Conservation (phyloP, 2,113 vertebrate species). For the Colistium nudipinnis region DNA sequence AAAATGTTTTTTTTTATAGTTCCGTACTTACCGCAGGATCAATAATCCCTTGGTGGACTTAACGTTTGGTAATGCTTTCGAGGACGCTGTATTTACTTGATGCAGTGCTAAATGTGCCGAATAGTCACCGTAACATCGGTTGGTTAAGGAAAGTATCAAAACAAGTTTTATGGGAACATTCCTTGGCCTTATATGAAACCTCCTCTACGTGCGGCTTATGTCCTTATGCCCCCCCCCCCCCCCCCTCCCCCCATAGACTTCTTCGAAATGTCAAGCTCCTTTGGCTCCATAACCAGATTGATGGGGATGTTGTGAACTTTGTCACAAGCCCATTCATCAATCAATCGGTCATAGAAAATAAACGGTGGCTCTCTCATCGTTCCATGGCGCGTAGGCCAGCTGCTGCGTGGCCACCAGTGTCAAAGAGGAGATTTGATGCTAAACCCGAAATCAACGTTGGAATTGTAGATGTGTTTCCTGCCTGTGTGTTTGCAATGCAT, state of each 20-base stretch:
- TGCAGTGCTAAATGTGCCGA: too few species aligned
- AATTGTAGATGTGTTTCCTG: too few species aligned
- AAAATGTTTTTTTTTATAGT: too few species aligned
- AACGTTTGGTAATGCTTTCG: too few species aligned
- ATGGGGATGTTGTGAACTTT: conserved; percentile 54
- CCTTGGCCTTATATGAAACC: conserved; percentile 8
- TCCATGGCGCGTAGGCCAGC: conserved; percentile 40
- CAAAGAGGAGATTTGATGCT: conserved; percentile 40
- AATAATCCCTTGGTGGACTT: too few species aligned
- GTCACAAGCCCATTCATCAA: conserved; percentile 59
- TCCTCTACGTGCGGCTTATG: not conserved
- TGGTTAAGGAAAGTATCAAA: not conserved
- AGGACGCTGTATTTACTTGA: too few species aligned
- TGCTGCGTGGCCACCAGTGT: conserved; percentile 46
- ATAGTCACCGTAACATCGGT: too few species aligned
- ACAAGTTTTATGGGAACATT: not conserved
- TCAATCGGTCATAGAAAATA: conserved; percentile 41
- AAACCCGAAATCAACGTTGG: conserved; percentile 27
- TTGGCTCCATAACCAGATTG: conserved; percentile 49
- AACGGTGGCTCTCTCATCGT: conserved; percentile 1
- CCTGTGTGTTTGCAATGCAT: not conserved
- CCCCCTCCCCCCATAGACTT: too few species aligned
- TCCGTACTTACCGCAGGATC: too few species aligned
- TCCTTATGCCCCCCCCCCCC: too few species aligned
- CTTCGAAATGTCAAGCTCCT: conserved; percentile 43